Conservation (phyloP, 2,113 vertebrate species). For the Telmatochromis sp. region DNA sequence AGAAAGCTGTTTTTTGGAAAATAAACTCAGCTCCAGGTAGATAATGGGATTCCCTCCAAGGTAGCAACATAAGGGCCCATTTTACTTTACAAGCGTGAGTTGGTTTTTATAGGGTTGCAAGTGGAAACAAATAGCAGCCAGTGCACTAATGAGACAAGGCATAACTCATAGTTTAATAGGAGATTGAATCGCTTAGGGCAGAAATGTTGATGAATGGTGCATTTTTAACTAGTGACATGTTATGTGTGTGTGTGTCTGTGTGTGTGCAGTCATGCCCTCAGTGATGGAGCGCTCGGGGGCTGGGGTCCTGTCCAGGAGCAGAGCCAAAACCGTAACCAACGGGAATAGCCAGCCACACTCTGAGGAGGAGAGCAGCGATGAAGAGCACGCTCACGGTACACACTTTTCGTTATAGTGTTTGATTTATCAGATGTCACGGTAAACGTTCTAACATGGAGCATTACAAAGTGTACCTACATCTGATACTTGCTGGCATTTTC, state of each 20-base stretch:
- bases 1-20: not conserved
- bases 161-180: not conserved
- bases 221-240: not conserved
- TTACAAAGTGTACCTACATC: not conserved
- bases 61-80: not conserved
- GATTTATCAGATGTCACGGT: not conserved
- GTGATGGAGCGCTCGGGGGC: slow-evolving; percentile 85
- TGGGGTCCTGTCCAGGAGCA: slow-evolving; percentile 84
- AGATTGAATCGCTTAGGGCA: not conserved
- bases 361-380: slow-evolving; percentile 65
- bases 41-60: not conserved
- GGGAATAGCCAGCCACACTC: slow-evolving; percentile 70
- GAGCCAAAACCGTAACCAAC: slow-evolving; percentile 82
- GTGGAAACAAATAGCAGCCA: not conserved
- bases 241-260: not conserved
- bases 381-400: slow-evolving; percentile 60
- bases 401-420: not conserved
- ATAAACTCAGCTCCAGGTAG: not conserved
- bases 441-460: not conserved
- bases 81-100: not conserved
- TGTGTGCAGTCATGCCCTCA: slow-evolving; percentile 75
- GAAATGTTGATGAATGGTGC: not conserved
- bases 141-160: not conserved
- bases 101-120: slow-evolving; percentile 4
- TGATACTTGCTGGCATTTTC: not conserved